A percentile compares a stretch with the other conserved stretches of the same genome.
phyloP scores from a whole-genome alignment of 1,140 invertebrate species.

The Goniozus legneri region DNA sequence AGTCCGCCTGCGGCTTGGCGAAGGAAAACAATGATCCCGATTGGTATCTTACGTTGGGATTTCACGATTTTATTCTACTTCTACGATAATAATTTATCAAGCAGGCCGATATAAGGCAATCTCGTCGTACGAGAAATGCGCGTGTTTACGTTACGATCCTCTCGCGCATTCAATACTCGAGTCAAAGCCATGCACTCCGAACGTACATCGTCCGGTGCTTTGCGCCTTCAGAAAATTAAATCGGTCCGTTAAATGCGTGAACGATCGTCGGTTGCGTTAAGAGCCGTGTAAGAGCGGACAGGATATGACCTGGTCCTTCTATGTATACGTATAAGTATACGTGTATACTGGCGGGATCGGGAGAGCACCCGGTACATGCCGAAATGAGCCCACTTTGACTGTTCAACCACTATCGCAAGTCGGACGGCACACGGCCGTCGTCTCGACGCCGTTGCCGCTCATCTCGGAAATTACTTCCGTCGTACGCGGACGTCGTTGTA shows the following conservation, averaged over 20 bases:
- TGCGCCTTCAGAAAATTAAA: constrained; percentile 36
- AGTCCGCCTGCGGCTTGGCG: neutral
- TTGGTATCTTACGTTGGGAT: neutral
- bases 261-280: constrained; percentile 27
- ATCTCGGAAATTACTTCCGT: constrained; percentile 50
- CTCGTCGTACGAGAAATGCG: too few species aligned
- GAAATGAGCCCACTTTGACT: constrained; percentile 48
- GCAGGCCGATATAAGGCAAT: too few species aligned
- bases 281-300: constrained; percentile 34
- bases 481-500: constrained; percentile 10
- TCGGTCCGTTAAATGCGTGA: constrained; percentile 21
- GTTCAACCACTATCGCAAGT: constrained; percentile 44
- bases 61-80: neutral
- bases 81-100: neutral
- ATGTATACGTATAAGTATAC: too few species aligned
- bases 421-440: too few species aligned
- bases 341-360: too few species aligned
- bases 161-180: neutral
- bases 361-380: constrained; percentile 20
- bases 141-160: too few species aligned
- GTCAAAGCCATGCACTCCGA: neutral
- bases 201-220: constrained; percentile 12
- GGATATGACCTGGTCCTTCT: constrained; percentile 46
- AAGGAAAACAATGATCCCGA: constrained; percentile 2
- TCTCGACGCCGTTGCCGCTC: constrained; percentile 27